A percentile compares a stretch with the other conserved stretches of the same genome.
phyloP scores from a whole-genome alignment of 2,888 invertebrate species.

The Rhopalosiphum nymphaeae region DNA sequence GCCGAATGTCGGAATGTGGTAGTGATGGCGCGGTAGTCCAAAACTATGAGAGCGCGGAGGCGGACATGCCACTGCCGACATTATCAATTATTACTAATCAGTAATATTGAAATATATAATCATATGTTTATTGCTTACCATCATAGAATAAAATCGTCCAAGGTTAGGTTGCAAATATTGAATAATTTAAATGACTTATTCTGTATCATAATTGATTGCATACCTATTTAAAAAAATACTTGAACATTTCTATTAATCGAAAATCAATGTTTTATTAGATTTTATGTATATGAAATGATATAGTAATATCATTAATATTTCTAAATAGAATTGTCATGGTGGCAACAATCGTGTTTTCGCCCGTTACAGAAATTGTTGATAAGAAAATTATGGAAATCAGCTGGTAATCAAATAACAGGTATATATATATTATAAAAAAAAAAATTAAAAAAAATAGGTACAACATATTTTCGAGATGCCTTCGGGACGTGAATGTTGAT shows the following conservation, averaged over 20 bases:
- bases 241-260: neutral
- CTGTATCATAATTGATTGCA: neutral
- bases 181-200: neutral
- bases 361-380: conserved; percentile 45
- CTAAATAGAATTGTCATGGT: neutral
- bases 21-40: too few species aligned
- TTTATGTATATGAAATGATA: neutral
- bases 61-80: too few species aligned
- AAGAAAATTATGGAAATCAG: conserved; percentile 60
- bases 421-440: neutral
- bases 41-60: too few species aligned
- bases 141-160: neutral
- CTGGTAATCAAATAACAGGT: conserved; percentile 62
- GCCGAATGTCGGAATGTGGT: too few species aligned
- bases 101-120: neutral
- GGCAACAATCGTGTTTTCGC: conserved; percentile 32
- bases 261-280: neutral
- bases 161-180: neutral
- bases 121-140: neutral
- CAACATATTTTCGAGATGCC: conserved; percentile 59
- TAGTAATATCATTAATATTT: neutral
- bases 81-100: neutral
- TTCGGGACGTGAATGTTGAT: conserved; percentile 64
- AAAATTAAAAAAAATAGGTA: conserved; percentile 46
- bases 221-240: neutral